Base-by-base conservation (phyloP, 2,113 vertebrate species). In the Madoqua kirkii region DNA sequence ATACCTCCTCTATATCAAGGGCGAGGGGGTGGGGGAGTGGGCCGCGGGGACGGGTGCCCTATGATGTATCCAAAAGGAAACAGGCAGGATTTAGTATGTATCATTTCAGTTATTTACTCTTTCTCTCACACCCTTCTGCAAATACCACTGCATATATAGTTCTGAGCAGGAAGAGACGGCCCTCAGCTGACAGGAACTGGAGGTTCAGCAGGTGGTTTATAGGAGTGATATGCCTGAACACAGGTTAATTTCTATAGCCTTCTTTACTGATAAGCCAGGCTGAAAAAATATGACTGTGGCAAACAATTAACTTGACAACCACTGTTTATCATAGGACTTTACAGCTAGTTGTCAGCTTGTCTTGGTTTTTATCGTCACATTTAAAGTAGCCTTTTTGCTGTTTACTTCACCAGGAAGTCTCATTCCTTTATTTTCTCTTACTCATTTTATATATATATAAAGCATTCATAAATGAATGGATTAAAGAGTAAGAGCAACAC, bases 251-350 rank as follows among this genome's bases (percentile, higher is more conserved):
- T 96, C 84, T 94, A 3, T 29, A 95, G 48, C 29, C 8, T 91
- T 97, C 87, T 92, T 91, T 96, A 45, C 95, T 57, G 88, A 79
- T 94, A 98, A 64, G 16, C 21, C 57, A 21, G 60, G 52, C 2
- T 79, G 79, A 84, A 71, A n/a, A 97, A 96, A 92, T 78, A 92
- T 50, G 79, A 88, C 15, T 88, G 95, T 96, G 81, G 95, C 50
- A 88, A 96, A 89, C n/a, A 95, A 93, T 88, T 78, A 96, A 91
- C 48, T 96, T 97, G 17, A 33, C 29, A 89, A 89, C 19, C 17
- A 50, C n/a, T 87, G n/a, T 87, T 97, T 97, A 50, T 95, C 89
- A 97, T 94, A 45, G 71, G n/a, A 89, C 82, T 93, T 96, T 36
- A 87, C 1, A 91, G 9, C 48, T 86, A 31, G 43, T 13, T 85